These are phyloP conservation scores for Pangasius sanitwongsei DNA, from an alignment of 2,797 vertebrate genomes.

Conservation along the genomic window DNA sequence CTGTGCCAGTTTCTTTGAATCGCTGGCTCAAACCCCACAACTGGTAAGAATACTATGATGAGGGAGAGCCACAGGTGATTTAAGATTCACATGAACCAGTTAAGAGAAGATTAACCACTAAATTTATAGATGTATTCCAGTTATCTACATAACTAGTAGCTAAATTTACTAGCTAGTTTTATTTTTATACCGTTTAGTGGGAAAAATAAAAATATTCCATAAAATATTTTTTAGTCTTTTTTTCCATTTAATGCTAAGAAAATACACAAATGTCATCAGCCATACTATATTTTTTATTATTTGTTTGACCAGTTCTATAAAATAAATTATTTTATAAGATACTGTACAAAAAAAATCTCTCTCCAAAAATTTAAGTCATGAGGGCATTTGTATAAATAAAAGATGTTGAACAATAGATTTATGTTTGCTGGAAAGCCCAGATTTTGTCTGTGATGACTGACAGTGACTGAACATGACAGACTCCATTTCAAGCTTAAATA, in stretches of 20 bases:
- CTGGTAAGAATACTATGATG: constrained; percentile 17
- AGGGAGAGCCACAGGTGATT: background rate
- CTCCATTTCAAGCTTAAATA: background rate
- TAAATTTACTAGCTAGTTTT: background rate
- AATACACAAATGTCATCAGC: background rate
- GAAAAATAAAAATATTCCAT: background rate
- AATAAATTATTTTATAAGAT: background rate
- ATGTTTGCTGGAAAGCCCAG: background rate
- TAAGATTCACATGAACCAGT: background rate
- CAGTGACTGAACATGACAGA: background rate
- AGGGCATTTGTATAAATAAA: background rate
- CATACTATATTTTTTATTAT: background rate
- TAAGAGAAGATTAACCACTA: background rate
- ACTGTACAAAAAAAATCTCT: background rate
- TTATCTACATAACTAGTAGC: background rate
- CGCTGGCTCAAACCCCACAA: background rate
- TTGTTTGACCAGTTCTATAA: background rate
- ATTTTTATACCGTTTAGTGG: background rate
- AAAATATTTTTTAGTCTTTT: background rate
- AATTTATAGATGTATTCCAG: background rate
- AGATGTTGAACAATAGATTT: background rate
- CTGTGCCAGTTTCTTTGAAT: constrained; percentile 3
- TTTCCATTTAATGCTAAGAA: background rate
- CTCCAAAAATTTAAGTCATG: background rate
- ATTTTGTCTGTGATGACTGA: background rate